A percentile compares a stretch with the other conserved stretches of the same genome.
These are phyloP conservation scores for Didymodactylos carnosus DNA, from an alignment of 2,888 invertebrate species.

Conservation along the genomic window DNA sequence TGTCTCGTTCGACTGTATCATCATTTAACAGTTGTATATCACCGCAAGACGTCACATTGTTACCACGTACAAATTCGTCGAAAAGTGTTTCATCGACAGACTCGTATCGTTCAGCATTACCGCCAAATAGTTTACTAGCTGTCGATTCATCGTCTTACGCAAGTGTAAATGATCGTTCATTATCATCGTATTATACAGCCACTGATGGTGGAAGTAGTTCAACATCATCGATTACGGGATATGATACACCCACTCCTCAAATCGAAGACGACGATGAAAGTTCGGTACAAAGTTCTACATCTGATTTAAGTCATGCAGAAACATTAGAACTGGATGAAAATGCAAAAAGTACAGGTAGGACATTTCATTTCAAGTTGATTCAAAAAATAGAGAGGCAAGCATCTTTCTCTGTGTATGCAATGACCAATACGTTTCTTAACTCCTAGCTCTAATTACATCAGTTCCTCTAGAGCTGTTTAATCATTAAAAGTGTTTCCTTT, in stretches of 20 bases:
- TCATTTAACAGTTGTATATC: too few relatives aligned
- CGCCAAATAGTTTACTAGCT: neutral
- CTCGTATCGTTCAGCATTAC: neutral
- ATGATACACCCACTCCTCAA: neutral
- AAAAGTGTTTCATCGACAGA: neutral
- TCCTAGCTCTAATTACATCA: too few relatives aligned
- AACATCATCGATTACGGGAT: neutral
- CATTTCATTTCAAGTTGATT: neutral
- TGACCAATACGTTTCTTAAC: too few relatives aligned
- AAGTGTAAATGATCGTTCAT: neutral
- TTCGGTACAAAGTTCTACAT: neutral
- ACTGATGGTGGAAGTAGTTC: neutral
- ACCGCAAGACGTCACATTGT: too few relatives aligned
- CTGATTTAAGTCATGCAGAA: neutral
- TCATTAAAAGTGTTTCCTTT: too few relatives aligned
- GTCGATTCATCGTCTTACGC: neutral
- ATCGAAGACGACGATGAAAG: neutral
- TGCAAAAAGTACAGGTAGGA: neutral
- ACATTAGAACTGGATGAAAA: neutral
- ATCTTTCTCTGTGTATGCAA: too few relatives aligned
- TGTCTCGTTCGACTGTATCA: too few relatives aligned
- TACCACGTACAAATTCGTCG: neutral
- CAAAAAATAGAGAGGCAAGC: too few relatives aligned
- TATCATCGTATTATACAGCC: neutral
- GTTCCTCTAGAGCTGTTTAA: too few relatives aligned